Evolutionary conservation across 2,888 invertebrate species (phyloP), one percentile per base, ranked within the genome.

Genomic region (Germaria angustata): DNA sequence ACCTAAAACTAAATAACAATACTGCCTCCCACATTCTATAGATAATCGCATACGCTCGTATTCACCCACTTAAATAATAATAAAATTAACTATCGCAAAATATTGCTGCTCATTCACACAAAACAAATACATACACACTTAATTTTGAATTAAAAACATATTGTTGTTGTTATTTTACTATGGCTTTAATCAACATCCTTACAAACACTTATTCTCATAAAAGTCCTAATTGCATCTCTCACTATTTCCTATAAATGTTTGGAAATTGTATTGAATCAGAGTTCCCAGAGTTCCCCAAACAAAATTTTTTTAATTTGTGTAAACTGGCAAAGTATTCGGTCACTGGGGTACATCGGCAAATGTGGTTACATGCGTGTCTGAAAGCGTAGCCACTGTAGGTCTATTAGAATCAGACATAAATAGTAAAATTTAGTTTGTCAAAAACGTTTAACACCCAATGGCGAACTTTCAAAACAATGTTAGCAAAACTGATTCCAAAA

Each of bases 131-230:
- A 34, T 34, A 34, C 6, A 36, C 13, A 11, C 1, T 13, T 11
- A 36, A 13, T 11, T 36, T 36, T 13, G 13, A 8, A 9, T 11
- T 11, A 36, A 11, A 36, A 36, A 2, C 13, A n/a, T n/a, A 32
- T 34, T 63, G 2, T 41, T 66, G n/a, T 49, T 51, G 9, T 51
- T 34, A 49, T 51, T 51, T 22, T 51, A 4, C 22, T 36, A 36
- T 4, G 34, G 46, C 5, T 63, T 32, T 46, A 32, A 34, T 49
- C 49, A 34, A 36, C 20, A 17, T 34, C 1, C 17, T 9, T 6
- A 22, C 20, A 57, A 17, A 28, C 66, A 68, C 51, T 68, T 53
- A 68, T 53, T 53, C 39, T 24, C 51, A n/a, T 6, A 24, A 15
- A 17, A 17, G 11, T 68, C 4, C 22, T 22, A 44, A 49, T 32